These are phyloP conservation scores for Drosophila quadrilineata DNA, from an alignment of 1,140 invertebrate genomes.

Conservation along the genomic window DNA sequence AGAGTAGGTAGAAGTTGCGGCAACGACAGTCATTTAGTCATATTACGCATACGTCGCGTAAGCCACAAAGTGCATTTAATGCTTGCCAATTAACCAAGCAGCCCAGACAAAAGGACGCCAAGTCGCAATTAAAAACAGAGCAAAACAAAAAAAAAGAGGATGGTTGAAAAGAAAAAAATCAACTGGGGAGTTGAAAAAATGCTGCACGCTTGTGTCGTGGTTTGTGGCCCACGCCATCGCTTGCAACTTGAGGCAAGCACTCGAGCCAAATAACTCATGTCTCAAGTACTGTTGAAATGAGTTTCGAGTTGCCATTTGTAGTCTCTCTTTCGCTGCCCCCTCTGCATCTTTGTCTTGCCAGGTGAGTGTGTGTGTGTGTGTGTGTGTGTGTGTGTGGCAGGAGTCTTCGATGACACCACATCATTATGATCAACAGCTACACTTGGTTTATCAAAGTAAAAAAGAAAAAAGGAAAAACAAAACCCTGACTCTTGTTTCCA, in stretches of 20 bases:
- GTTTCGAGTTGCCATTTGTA: constrained; percentile 34
- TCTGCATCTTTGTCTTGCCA: neutral
- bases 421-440: constrained; percentile 19
- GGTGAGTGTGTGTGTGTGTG: constrained; percentile 15
- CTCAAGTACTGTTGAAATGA: constrained; percentile 59
- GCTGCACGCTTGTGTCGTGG: neutral
- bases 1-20: too few relatives aligned
- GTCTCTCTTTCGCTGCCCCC: neutral
- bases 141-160: too few relatives aligned
- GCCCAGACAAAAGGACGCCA: constrained; percentile 23
- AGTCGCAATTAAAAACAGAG: too few relatives aligned
- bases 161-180: constrained; percentile 21
- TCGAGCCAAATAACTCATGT: constrained; percentile 56
- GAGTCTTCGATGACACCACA: constrained; percentile 20
- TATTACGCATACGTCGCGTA: constrained; percentile 15
- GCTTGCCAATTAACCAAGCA: constrained; percentile 25
- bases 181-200: too few relatives aligned
- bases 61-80: constrained; percentile 29
- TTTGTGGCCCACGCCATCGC: neutral
- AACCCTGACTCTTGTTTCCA: too few relatives aligned
- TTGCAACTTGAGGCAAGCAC: constrained; percentile 17
- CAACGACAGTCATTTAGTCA: too few relatives aligned
- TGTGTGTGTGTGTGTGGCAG: neutral
- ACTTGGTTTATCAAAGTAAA: too few relatives aligned
- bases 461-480: too few relatives aligned